A percentile compares a stretch with the other conserved stretches of the same genome.
phyloP scores from a whole-genome alignment of 2,797 vertebrate genomes.

The Mormyrus hasselquistii region DNA sequence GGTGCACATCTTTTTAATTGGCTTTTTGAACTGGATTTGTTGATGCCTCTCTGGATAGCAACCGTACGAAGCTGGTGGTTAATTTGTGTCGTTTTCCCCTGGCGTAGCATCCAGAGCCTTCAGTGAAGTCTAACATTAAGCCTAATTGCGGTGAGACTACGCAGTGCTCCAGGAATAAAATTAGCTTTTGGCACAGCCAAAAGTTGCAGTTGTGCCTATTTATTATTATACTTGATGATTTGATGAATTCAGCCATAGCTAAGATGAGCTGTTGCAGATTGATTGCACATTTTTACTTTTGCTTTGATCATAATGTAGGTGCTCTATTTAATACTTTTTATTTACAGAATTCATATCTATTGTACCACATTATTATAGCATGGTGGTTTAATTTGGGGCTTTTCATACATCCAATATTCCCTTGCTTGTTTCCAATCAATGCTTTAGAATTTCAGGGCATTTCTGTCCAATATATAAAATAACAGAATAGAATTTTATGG shows the following conservation, averaged over 20 bases:
- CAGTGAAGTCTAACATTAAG: conserved; percentile 50
- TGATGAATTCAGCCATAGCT: background rate
- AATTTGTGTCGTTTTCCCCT: conserved; percentile 51
- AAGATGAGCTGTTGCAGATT: background rate
- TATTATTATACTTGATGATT: background rate
- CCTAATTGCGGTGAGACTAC: conserved; percentile 58
- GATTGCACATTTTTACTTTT: background rate
- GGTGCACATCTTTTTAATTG: conserved; percentile 83
- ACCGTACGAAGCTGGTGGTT: conserved; percentile 49
- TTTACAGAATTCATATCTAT: background rate
- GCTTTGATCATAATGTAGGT: background rate
- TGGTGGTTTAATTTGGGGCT: background rate
- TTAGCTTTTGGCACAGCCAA: conserved; percentile 32
- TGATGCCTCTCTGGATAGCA: conserved; percentile 50
- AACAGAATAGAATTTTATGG: background rate
- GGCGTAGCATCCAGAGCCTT: conserved; percentile 48
- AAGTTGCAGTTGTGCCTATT: conserved; percentile 18
- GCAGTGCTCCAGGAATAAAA: conserved; percentile 41
- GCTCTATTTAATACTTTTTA: background rate
- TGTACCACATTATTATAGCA: background rate
- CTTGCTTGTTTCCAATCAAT: background rate
- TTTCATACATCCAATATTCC: background rate
- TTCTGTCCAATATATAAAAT: background rate
- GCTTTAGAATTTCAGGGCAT: background rate
- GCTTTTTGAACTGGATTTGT: conserved; percentile 50